Evolutionary conservation across 1,140 invertebrate species (phyloP), one percentile per base, ranked within the genome.

Genomic region (Psilanteris sp.): DNA sequence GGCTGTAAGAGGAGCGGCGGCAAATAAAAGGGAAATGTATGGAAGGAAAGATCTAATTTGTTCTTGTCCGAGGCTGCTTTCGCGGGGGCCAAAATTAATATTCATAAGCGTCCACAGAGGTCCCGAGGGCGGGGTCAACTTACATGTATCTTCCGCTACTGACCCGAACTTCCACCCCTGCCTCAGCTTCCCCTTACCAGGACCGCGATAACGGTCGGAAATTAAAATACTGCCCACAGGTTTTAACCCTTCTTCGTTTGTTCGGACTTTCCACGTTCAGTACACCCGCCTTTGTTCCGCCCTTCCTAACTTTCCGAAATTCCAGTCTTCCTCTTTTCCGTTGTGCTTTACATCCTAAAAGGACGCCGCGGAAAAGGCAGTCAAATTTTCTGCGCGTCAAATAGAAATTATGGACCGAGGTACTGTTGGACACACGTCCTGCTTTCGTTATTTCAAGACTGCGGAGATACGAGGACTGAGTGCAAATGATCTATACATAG

Each of bases 21-120:
- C 73, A 80, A 87, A 88, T 88, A 88, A 87, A 87, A 87, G 84
- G 85, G 82, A 85, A 88, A 88, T 88, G 81, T 86, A 87, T 86
- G 85, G 83, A 88, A 88, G 86, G 85, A 85, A 88, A 88, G 86
- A 87, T 88, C 85, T 88, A 88, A 88, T 88, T 88, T 88, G 87
- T 88, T 88, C 85, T 85, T 86, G 87, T 88, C 79, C 85, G 81
- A 79, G 79, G 83, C 79, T 84, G 79, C 80, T 85, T 82, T 83
- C 79, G 81, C 74, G 68, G 79, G 78, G 81, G 79, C 64, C 79
- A 78, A 84, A 87, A 88, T 88, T 88, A 88, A 88, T 88, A 89
- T 88, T 89, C 86, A 87, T 88, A 89, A 89, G 87, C 87, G 87
- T 86, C 85, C 85, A 82, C 79, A 87, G 81, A 88, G 85, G 83